phyloP scores from a whole-genome alignment of 2,113 vertebrate genomes.

The Callipepla californica region DNA sequence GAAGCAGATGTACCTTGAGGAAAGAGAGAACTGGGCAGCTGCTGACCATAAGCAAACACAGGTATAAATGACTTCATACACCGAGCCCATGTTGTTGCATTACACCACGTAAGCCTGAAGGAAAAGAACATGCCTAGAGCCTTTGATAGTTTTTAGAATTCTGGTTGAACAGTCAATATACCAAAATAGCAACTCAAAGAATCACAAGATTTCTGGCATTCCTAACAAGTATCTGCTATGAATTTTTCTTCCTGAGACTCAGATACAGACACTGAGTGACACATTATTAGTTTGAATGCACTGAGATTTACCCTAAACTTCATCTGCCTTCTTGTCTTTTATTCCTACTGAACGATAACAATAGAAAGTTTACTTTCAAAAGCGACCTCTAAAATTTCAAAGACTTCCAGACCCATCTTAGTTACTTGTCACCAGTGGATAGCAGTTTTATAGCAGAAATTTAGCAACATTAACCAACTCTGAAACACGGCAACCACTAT shows the following conservation, averaged over 20 bases:
- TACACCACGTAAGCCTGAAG: not conserved
- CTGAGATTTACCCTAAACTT: not conserved
- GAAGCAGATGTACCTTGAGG: conserved; percentile 9
- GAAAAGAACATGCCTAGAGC: not conserved
- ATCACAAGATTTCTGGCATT: not conserved
- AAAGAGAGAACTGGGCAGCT: conserved; percentile 10
- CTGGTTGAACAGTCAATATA: not conserved
- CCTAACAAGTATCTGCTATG: not conserved
- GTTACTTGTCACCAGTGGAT: not conserved
- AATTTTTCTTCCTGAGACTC: not conserved
- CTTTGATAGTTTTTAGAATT: not conserved
- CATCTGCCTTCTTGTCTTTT: not conserved
- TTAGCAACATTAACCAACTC: not conserved
- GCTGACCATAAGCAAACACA: not conserved
- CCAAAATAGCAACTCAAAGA: not conserved
- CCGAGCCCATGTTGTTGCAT: not conserved
- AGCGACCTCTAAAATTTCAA: not conserved
- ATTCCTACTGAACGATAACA: not conserved
- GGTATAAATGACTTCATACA: not conserved
- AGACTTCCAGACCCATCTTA: not conserved
- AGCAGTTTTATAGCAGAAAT: not conserved
- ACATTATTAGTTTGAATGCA: not conserved
- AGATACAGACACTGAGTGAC: not conserved
- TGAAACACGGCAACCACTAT: not conserved
- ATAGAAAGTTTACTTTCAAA: not conserved